These are phyloP conservation scores for Dreissena rostriformis DNA, from an alignment of 1,140 invertebrate genomes.

Conservation along the genomic window DNA sequence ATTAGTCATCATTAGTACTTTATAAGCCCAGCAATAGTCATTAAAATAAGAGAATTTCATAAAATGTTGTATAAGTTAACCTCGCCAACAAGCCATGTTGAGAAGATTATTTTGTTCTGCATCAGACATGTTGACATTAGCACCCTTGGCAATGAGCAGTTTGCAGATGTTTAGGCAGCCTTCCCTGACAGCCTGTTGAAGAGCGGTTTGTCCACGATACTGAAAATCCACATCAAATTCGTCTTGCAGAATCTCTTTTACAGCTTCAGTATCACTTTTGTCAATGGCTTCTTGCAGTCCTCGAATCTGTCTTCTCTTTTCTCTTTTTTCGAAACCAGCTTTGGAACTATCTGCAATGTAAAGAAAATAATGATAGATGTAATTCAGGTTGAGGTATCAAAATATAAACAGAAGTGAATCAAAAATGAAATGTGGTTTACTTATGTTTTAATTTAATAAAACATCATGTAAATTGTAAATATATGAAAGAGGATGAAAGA, in stretches of 20 bases:
- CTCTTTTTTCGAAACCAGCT: constrained; percentile 51
- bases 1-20: too few relatives aligned
- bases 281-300: constrained; percentile 75
- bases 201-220: constrained; percentile 75
- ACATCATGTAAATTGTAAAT: too few relatives aligned
- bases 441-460: too few relatives aligned
- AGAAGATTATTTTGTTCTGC: constrained; percentile 76
- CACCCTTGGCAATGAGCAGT: constrained; percentile 73
- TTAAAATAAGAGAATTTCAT: too few relatives aligned
- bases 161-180: constrained; percentile 73
- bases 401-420: too few relatives aligned
- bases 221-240: constrained; percentile 80
- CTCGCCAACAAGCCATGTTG: constrained; percentile 75
- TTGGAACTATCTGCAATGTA: constrained; percentile 42
- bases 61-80: constrained; percentile 1
- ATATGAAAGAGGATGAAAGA: too few relatives aligned
- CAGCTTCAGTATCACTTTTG: constrained; percentile 62
- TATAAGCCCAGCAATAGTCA: too few relatives aligned
- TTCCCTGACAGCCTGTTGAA: constrained; percentile 76
- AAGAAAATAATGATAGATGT: not conserved
- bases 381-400: too few relatives aligned
- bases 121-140: constrained; percentile 76
- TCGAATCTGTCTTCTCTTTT: constrained; percentile 53
- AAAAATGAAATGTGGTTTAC: too few relatives aligned
- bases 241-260: constrained; percentile 66